Evolutionary conservation across 35 echinoderm and acorn worm genomes (phyloP).

Genomic region (Lytechinus variegatus): DNA sequence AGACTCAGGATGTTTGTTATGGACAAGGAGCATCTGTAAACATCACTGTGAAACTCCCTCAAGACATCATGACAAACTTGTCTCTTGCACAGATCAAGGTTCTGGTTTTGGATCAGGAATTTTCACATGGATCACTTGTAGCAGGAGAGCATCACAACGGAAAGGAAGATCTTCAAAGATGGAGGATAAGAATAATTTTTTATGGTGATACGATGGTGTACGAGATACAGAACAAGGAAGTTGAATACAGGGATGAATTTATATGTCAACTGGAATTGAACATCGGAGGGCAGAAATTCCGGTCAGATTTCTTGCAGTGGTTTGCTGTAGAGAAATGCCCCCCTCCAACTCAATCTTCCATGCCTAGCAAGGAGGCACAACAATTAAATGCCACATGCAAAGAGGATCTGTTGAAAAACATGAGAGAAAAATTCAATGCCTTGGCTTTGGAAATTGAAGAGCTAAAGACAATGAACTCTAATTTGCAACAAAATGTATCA

Average conservation of each 20-base stretch:
- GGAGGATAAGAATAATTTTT: not conserved
- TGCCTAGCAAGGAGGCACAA: no score
- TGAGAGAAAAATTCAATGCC: not conserved
- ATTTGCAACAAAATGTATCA: not conserved
- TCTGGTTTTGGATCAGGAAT: not conserved
- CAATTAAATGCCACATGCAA: not conserved
- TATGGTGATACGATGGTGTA: not conserved
- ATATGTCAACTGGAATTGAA: not conserved
- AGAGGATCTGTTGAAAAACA: not conserved
- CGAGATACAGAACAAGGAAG: not conserved
- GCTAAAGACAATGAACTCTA: not conserved
- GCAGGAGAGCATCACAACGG: not conserved
- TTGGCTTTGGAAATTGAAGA: not conserved
- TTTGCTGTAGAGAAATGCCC: not conserved
- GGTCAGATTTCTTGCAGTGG: not conserved
- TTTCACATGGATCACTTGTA: not conserved
- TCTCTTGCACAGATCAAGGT: not conserved
- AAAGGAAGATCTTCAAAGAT: not conserved
- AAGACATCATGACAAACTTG: not conserved
- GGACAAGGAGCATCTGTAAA: not conserved
- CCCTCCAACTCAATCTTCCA: no score
- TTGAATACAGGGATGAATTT: not conserved
- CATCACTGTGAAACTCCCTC: not conserved
- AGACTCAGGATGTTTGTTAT: not conserved
- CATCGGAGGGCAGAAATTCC: not conserved